A percentile compares a stretch with the other conserved stretches of the same genome.
Evolutionary conservation across 1,140 invertebrate species (phyloP).

Genomic region (Octopus bimaculoides): DNA sequence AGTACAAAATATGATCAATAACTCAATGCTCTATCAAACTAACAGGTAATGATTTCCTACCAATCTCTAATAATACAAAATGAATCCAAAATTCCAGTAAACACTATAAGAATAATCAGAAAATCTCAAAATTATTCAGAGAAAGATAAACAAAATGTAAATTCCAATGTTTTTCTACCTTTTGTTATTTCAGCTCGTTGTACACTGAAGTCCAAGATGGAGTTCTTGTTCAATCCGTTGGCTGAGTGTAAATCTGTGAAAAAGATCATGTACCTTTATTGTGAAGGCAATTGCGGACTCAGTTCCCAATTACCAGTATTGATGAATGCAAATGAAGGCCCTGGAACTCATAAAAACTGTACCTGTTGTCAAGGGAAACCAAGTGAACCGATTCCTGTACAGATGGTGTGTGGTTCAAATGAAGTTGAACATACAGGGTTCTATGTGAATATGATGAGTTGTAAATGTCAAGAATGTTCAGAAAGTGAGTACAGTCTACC

Average conservation of each 20-base stretch:
- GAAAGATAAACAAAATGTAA: no score
- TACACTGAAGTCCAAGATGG: not conserved
- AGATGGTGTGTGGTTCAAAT: not conserved
- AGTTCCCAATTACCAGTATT: not conserved
- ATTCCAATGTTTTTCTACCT: no score
- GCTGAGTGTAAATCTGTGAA: not conserved
- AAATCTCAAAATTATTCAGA: no score
- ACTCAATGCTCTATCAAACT: no score
- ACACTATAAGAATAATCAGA: no score
- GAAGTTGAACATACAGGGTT: not conserved
- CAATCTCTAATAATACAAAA: no score
- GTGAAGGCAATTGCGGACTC: not conserved
- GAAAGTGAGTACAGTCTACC: no score
- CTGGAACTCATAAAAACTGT: not conserved
- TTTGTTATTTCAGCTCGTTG: no score
- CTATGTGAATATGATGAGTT: not conserved
- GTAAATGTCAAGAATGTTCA: constrained; percentile 4
- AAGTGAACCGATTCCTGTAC: not conserved
- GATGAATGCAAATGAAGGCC: not conserved
- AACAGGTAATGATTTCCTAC: no score
- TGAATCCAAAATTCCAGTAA: no score
- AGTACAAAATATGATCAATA: no score
- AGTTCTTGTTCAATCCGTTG: not conserved
- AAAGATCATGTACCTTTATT: not conserved
- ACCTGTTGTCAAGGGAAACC: not conserved